Percentiles rank a stretch among this genome's conserved stretches.
These are phyloP conservation scores for Chauna torquata DNA, from an alignment of 2,113 vertebrate species.

Conservation along the genomic window DNA sequence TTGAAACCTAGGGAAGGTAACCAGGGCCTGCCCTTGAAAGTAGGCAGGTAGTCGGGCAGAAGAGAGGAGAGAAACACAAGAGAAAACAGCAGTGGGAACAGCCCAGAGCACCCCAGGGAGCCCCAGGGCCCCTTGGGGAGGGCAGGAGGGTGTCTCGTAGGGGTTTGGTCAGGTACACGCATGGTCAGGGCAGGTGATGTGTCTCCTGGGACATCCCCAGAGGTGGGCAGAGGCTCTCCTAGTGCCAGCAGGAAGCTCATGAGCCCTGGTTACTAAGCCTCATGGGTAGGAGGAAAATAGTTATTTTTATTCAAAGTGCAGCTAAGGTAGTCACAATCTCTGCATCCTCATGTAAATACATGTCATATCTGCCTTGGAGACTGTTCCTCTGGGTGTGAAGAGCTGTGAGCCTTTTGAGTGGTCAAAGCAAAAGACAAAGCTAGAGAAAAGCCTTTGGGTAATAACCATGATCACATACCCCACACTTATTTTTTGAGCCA, in stretches of 20 bases:
- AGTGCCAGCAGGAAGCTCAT: background rate
- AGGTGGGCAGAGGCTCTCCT: background rate
- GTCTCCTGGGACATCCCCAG: background rate
- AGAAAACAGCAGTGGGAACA: background rate
- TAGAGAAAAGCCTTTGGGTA: background rate
- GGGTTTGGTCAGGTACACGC: accelerated
- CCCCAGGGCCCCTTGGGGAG: background rate
- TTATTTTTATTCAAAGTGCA: background rate
- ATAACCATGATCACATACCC: background rate
- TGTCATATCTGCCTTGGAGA: background rate
- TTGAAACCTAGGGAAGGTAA: background rate
- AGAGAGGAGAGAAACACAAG: background rate
- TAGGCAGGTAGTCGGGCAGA: background rate
- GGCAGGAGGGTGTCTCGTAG: background rate
- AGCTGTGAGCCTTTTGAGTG: background rate
- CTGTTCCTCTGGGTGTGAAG: background rate
- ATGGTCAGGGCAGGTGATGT: accelerated
- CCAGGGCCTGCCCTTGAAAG: background rate
- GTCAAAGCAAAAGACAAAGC: background rate
- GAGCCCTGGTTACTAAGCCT: background rate
- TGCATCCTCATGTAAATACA: accelerated
- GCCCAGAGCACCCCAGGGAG: background rate
- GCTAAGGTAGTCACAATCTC: background rate
- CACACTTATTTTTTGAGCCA: background rate
- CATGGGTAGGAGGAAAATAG: background rate